A percentile compares a stretch with the other conserved stretches of the same genome.
These are phyloP conservation scores for Drosophila miranda DNA, from an alignment of 1,140 invertebrate species.

Conservation along the genomic window DNA sequence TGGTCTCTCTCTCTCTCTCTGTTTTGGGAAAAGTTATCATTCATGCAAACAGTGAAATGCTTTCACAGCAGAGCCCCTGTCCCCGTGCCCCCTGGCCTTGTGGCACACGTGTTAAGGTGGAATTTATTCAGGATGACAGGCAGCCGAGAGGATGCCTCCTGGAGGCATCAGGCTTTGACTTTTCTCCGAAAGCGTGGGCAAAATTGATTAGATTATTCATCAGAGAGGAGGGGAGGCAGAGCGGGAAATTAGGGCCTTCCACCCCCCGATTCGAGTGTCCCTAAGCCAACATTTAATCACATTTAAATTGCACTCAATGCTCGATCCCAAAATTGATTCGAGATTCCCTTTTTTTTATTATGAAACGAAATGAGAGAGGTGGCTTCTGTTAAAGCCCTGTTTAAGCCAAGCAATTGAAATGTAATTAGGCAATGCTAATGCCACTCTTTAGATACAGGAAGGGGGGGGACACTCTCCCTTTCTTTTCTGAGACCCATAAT, in stretches of 20 bases:
- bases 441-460: conserved; percentile 12
- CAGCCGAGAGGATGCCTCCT: conserved; percentile 19
- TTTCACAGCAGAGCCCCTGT: conserved; percentile 51
- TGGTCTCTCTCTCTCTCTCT: conserved; percentile 18
- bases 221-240: conserved; percentile 1
- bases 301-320: conserved; percentile 71
- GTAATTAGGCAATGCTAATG: conserved; percentile 79
- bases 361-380: conserved; percentile 9
- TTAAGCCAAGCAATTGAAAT: conserved; percentile 73
- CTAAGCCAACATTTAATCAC: conserved; percentile 69
- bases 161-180: not conserved
- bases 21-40: conserved; percentile 50
- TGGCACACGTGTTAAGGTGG: conserved; percentile 70
- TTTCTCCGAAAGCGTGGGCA: conserved; percentile 17
- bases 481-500: conserved; percentile 21
- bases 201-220: conserved; percentile 74
- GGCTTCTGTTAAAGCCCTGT: conserved; percentile 54
- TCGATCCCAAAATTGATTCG: conserved; percentile 29
- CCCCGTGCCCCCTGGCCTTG: not conserved
- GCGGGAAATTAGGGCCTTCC: not conserved
- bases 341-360: conserved; percentile 27
- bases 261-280: conserved; percentile 11
- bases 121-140: conserved; percentile 73
- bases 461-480: not conserved
- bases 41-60: conserved; percentile 79